A percentile compares a stretch with the other conserved stretches of the same genome.
Evolutionary conservation across 2,113 vertebrate genomes (phyloP).

Genomic region (Rhinichthys klamathensis): DNA sequence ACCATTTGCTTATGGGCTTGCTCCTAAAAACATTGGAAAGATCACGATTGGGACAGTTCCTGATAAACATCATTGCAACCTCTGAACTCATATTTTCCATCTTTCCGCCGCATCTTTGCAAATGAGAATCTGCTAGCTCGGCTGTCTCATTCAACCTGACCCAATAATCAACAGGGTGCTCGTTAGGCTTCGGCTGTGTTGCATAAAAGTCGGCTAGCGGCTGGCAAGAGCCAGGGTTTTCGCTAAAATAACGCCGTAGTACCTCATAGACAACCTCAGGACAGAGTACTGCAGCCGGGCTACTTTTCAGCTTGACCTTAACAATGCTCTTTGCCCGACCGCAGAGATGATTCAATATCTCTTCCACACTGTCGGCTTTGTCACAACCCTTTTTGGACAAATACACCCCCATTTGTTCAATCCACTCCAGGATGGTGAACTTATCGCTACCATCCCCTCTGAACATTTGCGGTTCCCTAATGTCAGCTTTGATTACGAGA

Average conservation of each 20-base stretch:
- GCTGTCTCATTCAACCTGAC: too few relatives aligned
- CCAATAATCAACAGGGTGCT: too few relatives aligned
- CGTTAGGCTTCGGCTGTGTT: too few relatives aligned
- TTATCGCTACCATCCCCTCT: neutral
- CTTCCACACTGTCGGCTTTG: neutral
- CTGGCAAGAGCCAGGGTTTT: neutral
- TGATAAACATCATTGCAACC: slow-evolving; percentile 31
- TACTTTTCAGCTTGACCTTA: too few relatives aligned
- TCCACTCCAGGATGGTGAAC: neutral
- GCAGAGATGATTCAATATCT: neutral
- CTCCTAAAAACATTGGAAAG: neutral
- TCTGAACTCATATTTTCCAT: slow-evolving; percentile 13
- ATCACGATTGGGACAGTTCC: neutral
- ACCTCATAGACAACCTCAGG: neutral
- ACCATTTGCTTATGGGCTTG: slow-evolving; percentile 13
- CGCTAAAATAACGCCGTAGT: neutral
- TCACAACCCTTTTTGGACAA: neutral
- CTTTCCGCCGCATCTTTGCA: neutral
- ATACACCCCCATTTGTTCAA: neutral
- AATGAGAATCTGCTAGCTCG: too few relatives aligned
- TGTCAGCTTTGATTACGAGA: too few relatives aligned
- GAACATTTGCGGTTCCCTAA: too few relatives aligned
- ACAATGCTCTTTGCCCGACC: too few relatives aligned
- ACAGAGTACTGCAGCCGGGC: too few relatives aligned
- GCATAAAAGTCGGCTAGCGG: too few relatives aligned